Base-by-base conservation (phyloP, 2,888 invertebrate species). In the Cyclophora punctaria region DNA sequence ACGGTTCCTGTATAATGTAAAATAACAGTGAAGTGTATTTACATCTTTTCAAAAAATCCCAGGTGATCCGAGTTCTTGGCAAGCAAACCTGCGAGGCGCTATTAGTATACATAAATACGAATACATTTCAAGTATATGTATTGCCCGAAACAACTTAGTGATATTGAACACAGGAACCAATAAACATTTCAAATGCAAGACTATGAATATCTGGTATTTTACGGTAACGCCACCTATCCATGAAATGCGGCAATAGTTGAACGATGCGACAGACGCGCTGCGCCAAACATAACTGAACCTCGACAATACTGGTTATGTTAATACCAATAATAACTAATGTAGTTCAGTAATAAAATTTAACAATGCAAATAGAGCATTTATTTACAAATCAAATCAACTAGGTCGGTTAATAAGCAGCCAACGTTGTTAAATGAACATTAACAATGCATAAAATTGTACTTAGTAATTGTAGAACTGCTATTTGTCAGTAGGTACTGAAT, bases 291-390 rank as follows among this genome's bases (percentile, higher is more conserved):
- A 55, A 62, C 60, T 53, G 52, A 56, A 60, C 51, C 52, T 48
- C 48, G 57, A 60, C 55, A 55, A 58, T 58, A 62, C 63, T 59
- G 59, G 61, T 63, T 66, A 62, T 66, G 66, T 56, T 63, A 62
- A 69, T 63, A 51, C 54, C 50, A 44, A 55, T 52, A 44, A 55
- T 52, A 51, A 49, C 45, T 52, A 50, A 52, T 48, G 35, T 49
- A 49, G 50, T 49, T 48, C 45, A 44, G 48, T 46, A 48, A 49
- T 51, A 51, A 51, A 49, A 51, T 37, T 50, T 46, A 50, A 50
- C 50, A 48, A 50, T 48, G 48, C 50, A 47, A 51, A 50, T 52
- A 46, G 43, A 47, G n/a, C 20, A 35, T 47, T n/a, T n/a, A 53
- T 50, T 50, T 48, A 51, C 49, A 51, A 51, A 51, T 49, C 49